Evolutionary conservation across 2,113 vertebrate genomes (phyloP), one percentile per base, ranked within the genome.

Genomic region (Ptilonorhynchus violaceus): DNA sequence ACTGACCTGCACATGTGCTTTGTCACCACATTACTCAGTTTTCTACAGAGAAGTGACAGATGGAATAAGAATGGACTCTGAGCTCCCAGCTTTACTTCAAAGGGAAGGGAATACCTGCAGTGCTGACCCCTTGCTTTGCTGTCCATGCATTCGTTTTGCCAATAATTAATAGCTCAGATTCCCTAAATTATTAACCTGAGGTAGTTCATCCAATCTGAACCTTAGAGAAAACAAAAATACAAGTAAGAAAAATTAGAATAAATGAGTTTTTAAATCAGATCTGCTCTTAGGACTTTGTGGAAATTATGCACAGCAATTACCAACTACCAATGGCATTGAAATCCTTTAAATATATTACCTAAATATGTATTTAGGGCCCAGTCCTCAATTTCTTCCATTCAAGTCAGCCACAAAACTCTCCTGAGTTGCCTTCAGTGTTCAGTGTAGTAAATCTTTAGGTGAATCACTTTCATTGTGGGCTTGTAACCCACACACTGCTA

Each of bases 11-110:
- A 52, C 46, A 3, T 6, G 9, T 1, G 3, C 52, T 93, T 89
- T 95, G 88, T 92, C 85, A 63, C 85, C 73, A 63, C 41, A 23
- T 95, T 82, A 60, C 74, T 93, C 69, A 44, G 30, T 88, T 93
- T 91, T 94, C 72, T 88, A 82, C 88, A 96, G 70, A 37, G 76
- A n/a, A 77, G 85, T 52, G 82, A 56, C 75, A 85, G 75, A 13
- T 35, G 84, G 92, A 75, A 63, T 35, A 69, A 33, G 72, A 75
- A 74, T 59, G 68, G 47, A 49, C 79, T 64, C 37, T 13, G 87
- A 93, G 63, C 42, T 69, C 31, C 35, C 63, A 88, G 50, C 27
- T 83, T 53, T 35, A 27, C 76, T 89, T 67, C 82, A 76, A 21
- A 79, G 59, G 49, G 27, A 72, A 53, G 53, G 69, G 42, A 62